phyloP scores from a whole-genome alignment of 1,140 invertebrate species.

The Vanessa tameamea region DNA sequence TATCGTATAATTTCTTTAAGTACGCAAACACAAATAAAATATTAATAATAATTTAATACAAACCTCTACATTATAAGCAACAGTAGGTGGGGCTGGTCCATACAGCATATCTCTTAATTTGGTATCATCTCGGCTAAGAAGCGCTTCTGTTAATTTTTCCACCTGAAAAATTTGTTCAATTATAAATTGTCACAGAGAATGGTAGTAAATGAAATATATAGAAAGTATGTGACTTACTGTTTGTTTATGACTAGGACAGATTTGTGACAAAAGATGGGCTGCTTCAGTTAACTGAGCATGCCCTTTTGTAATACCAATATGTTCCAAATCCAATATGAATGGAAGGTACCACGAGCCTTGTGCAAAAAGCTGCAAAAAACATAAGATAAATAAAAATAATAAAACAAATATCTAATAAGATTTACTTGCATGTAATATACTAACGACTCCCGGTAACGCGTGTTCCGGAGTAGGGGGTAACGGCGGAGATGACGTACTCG shows the following conservation, averaged over 20 bases:
- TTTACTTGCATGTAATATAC: conserved; percentile 53
- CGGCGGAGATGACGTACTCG: conserved; percentile 93
- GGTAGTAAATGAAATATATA: background rate
- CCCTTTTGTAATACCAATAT: conserved; percentile 90
- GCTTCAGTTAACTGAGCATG: conserved; percentile 91
- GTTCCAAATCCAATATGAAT: conserved; percentile 95
- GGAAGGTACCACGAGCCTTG: conserved; percentile 90
- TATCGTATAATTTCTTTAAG: background rate
- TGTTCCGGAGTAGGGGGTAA: conserved; percentile 92
- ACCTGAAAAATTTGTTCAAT: conserved; percentile 51
- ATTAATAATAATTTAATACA: background rate
- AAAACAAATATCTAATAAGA: background rate
- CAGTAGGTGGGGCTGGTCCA: conserved; percentile 75
- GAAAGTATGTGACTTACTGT: conserved; percentile 58
- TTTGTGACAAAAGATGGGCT: conserved; percentile 91
- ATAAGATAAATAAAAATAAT: conserved; percentile 1
- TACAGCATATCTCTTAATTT: conserved; percentile 75
- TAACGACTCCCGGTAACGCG: conserved; percentile 94
- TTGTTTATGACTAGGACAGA: conserved; percentile 91
- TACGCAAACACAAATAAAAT: background rate
- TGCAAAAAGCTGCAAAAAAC: conserved; percentile 80
- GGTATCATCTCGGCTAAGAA: conserved; percentile 70
- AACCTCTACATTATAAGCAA: conserved; percentile 79
- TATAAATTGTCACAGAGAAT: background rate
- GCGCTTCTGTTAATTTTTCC: conserved; percentile 75